Base-by-base conservation (phyloP, 2,888 invertebrate genomes). In the Cyrtodaria siliqua region DNA sequence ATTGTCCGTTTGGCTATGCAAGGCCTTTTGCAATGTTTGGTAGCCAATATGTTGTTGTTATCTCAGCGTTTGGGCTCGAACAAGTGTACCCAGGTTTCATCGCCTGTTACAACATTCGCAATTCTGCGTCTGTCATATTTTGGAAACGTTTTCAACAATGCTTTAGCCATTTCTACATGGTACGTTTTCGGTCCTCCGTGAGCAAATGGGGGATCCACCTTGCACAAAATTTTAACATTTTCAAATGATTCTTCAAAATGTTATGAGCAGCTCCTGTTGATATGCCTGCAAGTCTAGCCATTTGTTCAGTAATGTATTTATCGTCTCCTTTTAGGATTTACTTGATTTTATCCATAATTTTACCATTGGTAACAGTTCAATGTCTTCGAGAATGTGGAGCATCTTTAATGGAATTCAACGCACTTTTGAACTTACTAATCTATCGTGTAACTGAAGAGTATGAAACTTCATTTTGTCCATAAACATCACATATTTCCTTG, bases 61-160 rank as follows among this genome's bases (percentile, higher is more conserved):
- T 42, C 40, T 24, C 40, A 42, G 23, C 44, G 59, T 6, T 44
- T 23, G 42, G 59, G 44, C 26, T 59, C 44, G 40, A 44, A 59
- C 6, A 59, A 42, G 44, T 59, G 57, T 23, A 57, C 57, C 57
- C 57, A 57, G n/a, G 57, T 57, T 40, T 57, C 55, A 20, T 16
- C 26, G 20, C 29, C 26, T 18, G 60, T 49, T 18, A 26, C n/a
- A 33, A 60, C n/a, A 49, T 47, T 20, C 18, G 60, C 50, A n/a
- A 62, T 29, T n/a, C 33, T 23, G 20, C 38, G 33, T 29, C 24
- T 38, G 40, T 50, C 23, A 26, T 62, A 62, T 33, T 52, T 62
- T 16, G 29, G 49, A 29, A 50, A 62, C 38, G 29, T n/a, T 62
- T 62, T 50, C 49, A 50, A 40, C 62, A 62, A 52, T 18, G 26